These are phyloP conservation scores for Amphipyra tragopoginis DNA, from an alignment of 2,888 invertebrate genomes.

Conservation along the genomic window DNA sequence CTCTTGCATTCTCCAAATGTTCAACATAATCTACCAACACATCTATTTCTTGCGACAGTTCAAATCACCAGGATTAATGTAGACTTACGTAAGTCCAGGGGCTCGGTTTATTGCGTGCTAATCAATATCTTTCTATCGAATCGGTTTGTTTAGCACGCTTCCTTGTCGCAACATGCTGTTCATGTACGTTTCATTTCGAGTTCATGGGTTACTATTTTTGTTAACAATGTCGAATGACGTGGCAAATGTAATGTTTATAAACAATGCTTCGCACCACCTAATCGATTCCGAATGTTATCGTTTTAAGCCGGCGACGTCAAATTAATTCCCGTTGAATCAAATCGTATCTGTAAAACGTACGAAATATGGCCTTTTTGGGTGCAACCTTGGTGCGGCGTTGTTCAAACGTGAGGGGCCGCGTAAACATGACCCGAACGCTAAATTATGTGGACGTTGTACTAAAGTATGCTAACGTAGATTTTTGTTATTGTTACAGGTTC, in stretches of 20 bases:
- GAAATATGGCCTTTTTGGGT: constrained; percentile 56
- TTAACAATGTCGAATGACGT: constrained; percentile 55
- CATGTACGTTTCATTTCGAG: constrained; percentile 18
- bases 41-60: constrained; percentile 58
- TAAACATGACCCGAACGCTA: constrained; percentile 38
- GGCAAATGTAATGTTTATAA: constrained; percentile 59
- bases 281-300: constrained; percentile 47
- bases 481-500: constrained; percentile 89
- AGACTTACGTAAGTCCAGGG: constrained; percentile 39
- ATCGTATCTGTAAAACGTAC: constrained; percentile 38
- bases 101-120: constrained; percentile 15
- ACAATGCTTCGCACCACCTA: constrained; percentile 46
- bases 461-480: constrained; percentile 51
- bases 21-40: constrained; percentile 58
- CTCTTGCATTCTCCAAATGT: constrained; percentile 56
- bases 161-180: constrained; percentile 12
- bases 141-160: not conserved
- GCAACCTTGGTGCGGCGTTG: constrained; percentile 45
- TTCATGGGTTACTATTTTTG: constrained; percentile 59
- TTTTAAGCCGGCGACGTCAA: constrained; percentile 45
- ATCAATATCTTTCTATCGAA: constrained; percentile 26
- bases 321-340: constrained; percentile 43
- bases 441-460: constrained; percentile 28
- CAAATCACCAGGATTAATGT: constrained; percentile 51
- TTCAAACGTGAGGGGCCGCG: constrained; percentile 38